Conservation (phyloP, 2,113 vertebrate genomes). For the Numida meleagris region DNA sequence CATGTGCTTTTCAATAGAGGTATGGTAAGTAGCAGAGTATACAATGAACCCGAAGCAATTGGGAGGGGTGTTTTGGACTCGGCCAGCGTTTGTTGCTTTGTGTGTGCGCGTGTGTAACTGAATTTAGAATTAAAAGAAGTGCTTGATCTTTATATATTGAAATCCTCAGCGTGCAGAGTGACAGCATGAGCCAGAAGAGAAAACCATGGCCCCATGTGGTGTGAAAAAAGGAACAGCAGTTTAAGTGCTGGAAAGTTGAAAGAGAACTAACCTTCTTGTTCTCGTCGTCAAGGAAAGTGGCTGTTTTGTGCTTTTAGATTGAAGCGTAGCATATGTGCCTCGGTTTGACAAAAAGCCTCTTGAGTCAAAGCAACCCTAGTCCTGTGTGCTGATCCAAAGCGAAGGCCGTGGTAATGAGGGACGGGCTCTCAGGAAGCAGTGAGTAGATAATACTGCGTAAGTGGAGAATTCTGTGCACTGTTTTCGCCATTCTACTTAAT, state of each 20-base stretch:
- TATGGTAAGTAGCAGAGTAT: neutral
- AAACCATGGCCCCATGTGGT: conserved; percentile 77
- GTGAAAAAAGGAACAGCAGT: conserved; percentile 76
- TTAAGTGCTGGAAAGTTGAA: conserved; percentile 65
- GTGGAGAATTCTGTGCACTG: conserved; percentile 67
- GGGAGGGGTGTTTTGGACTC: neutral
- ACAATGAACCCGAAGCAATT: neutral
- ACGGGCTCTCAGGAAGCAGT: conserved; percentile 61
- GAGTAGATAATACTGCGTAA: conserved; percentile 80
- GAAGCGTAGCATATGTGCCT: conserved; percentile 73
- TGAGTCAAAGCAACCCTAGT: conserved; percentile 48
- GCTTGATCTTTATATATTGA: conserved; percentile 68
- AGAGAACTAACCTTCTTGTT: conserved; percentile 48
- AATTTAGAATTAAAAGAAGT: conserved; percentile 66
- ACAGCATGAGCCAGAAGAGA: conserved; percentile 61
- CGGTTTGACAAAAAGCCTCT: conserved; percentile 69
- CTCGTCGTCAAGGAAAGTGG: conserved; percentile 52
- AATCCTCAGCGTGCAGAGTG: conserved; percentile 70
- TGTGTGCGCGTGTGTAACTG: neutral
- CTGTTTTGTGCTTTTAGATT: conserved; percentile 47
- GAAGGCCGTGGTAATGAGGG: conserved; percentile 72
- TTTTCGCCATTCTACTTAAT: conserved; percentile 63
- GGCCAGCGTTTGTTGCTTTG: neutral
- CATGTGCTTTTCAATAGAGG: conserved; percentile 54
- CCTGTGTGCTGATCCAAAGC: conserved; percentile 63